Percentiles rank a stretch among this genome's conserved stretches.
Conservation (phyloP, 1,140 invertebrate genomes). For the Ridgeia piscesae region DNA sequence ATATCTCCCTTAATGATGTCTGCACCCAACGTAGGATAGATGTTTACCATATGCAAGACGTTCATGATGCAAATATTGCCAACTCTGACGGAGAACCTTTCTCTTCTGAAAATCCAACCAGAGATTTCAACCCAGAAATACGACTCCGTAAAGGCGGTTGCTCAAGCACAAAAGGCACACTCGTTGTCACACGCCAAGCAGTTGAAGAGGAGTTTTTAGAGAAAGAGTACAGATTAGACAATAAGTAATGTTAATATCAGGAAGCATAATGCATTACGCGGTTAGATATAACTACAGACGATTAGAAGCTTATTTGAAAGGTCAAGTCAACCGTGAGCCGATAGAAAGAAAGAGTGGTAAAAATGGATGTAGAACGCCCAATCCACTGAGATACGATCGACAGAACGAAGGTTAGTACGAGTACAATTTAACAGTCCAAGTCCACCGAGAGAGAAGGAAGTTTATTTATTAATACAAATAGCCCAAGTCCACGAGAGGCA, state of each 20-base stretch:
- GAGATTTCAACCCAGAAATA: neutral
- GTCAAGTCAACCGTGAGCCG: no score
- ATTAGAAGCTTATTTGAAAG: no score
- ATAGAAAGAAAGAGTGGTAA: no score
- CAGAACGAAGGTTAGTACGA: no score
- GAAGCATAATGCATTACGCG: no score
- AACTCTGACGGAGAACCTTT: neutral
- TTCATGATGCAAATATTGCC: neutral
- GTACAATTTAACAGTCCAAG: no score
- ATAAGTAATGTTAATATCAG: neutral
- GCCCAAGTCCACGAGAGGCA: no score
- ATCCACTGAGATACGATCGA: no score
- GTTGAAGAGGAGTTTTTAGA: neutral
- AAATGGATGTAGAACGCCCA: no score
- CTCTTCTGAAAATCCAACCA: neutral
- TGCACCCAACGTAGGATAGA: neutral
- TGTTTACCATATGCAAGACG: conserved; percentile 5
- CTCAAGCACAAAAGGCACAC: neutral
- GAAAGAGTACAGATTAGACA: neutral
- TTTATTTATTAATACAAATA: no score
- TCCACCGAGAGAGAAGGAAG: no score
- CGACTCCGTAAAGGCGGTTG: neutral
- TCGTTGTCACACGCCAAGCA: neutral
- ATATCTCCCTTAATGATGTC: neutral
- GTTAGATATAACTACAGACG: no score